Base-by-base conservation (phyloP, 2,113 vertebrate genomes). In the Channa maculata region DNA sequence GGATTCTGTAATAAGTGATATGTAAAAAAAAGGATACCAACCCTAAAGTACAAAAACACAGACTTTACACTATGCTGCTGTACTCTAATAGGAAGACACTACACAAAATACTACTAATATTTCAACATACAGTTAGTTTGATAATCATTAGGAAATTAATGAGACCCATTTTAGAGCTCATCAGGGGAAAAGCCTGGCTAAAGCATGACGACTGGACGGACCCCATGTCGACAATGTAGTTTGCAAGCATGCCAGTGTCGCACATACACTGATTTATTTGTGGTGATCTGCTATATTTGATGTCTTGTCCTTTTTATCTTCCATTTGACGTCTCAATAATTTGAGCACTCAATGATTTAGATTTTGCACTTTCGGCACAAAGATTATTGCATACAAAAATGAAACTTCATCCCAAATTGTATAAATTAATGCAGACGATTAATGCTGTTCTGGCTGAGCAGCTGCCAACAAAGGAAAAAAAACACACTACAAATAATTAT, bases 401-500 rank as follows among this genome's bases (percentile, higher is more conserved):
- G 39, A 41, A 41, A 41, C 39, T 4, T 41, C 4, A 41, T 2
- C 39, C 39, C 39, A 41, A 41, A 41, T 41, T 41, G 15, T 45
- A 2, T n/a, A 46, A n/a, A 52, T 12, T 4, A 15, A 58, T 50
- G 1, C 36, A 15, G 5, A 37, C 38, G 36, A 5, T 48, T 13
- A 4, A 5, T 49, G 46, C 12, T 5, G 9, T 5, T 60, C 11
- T 5, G 45, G 33, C 39, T 5, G 11, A 54, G 41, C 48, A 10
- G 50, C 8, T 13, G 15, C 7, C 24, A 24, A 24, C 24, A 24
- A 24, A 24, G 24, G 24, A 24, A 24, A 24, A 24, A 24, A 24
- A 4, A 24, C 37, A 51, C 38, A 63, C 39, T 12, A 68, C 62
- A 83, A 87, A 90, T 71, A 78, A 86, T 80, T 62, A 8, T 1